Evolutionary conservation across 2,888 invertebrate species (phyloP).

Genomic region (Didymodactylos carnosus): DNA sequence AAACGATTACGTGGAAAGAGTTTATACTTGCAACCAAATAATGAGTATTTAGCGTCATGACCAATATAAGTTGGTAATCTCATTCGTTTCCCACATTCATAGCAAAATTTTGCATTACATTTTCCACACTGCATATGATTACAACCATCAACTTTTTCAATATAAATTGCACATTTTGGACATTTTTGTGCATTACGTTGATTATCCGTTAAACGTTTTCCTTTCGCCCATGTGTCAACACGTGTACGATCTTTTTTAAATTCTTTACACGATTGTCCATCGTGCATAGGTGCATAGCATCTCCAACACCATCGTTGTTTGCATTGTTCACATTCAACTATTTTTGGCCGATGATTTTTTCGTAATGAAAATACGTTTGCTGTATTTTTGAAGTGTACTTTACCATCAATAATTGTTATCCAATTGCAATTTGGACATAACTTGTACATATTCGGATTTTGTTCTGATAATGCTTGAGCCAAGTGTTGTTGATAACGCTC

Average conservation of each 20-base stretch:
- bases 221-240: not conserved
- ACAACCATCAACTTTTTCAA: not conserved
- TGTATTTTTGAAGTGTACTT: not conserved
- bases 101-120: not conserved
- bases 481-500: not conserved
- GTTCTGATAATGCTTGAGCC: not conserved
- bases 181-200: not conserved
- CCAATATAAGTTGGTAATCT: not conserved
- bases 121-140: not conserved
- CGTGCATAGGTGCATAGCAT: not conserved
- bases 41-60: not conserved
- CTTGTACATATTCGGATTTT: not conserved
- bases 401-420: not conserved
- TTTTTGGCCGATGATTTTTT: not conserved
- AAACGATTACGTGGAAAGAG: not conserved
- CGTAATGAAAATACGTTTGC: too few species aligned
- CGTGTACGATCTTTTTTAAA: not conserved
- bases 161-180: not conserved
- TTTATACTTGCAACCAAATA: not conserved
- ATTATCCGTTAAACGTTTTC: not conserved
- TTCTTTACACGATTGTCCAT: not conserved
- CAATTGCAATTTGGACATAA: not conserved
- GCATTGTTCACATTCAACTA: not conserved
- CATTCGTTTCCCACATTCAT: not conserved
- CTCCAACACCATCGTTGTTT: not conserved